Conservation (phyloP, 2,888 invertebrate species). For the Pseudolycoriella hygida region DNA sequence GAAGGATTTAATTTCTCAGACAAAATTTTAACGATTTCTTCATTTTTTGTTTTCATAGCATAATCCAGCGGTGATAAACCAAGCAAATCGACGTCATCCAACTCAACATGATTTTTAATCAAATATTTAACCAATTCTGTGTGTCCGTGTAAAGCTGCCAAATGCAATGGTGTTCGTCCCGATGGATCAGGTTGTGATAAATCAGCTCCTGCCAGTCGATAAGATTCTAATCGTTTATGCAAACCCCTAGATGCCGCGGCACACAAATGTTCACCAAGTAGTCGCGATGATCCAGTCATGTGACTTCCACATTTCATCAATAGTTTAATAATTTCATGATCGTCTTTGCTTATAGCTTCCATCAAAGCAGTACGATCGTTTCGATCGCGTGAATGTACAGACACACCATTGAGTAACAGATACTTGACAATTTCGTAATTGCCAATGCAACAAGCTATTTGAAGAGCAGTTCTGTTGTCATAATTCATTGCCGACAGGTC, state of each 20-base stretch:
- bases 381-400: slow-evolving; percentile 60
- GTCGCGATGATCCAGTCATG: slow-evolving; percentile 36
- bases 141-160: slow-evolving; percentile 37
- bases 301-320: slow-evolving; percentile 61
- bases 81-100: slow-evolving; percentile 31
- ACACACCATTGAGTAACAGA: slow-evolving; percentile 61
- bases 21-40: neutral
- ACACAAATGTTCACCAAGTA: slow-evolving; percentile 49
- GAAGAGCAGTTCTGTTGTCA: slow-evolving; percentile 61
- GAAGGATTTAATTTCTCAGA: neutral
- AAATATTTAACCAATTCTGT: slow-evolving; percentile 33
- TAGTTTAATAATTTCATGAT: slow-evolving; percentile 42
- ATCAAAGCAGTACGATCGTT: slow-evolving; percentile 48
- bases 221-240: slow-evolving; percentile 37
- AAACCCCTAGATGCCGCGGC: slow-evolving; percentile 43
- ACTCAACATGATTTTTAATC: slow-evolving; percentile 29
- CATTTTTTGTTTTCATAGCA: slow-evolving; percentile 19
- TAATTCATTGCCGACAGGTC: slow-evolving; percentile 55
- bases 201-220: slow-evolving; percentile 48
- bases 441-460: slow-evolving; percentile 60
- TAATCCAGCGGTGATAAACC: slow-evolving; percentile 38
- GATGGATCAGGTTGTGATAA: slow-evolving; percentile 41
- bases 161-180: slow-evolving; percentile 49
- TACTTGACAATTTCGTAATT: slow-evolving; percentile 48
- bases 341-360: slow-evolving; percentile 48